Conservation (phyloP, 1,140 invertebrate genomes). For the Leptestheria dahalacensis region DNA sequence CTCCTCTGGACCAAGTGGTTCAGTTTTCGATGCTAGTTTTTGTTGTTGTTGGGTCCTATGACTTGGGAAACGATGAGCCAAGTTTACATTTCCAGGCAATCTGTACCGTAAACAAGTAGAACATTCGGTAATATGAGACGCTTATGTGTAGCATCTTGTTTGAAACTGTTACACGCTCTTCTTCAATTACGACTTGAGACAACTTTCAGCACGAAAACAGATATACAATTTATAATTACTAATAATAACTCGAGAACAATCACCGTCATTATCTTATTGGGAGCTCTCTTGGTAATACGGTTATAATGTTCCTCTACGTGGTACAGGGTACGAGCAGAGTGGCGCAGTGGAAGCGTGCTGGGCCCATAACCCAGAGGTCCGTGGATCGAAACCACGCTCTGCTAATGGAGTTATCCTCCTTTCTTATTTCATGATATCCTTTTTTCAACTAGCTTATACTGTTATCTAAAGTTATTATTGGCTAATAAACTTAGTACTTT, state of each 20-base stretch:
- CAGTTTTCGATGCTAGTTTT: no score
- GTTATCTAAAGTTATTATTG: not conserved
- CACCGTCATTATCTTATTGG: no score
- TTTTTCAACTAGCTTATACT: not conserved
- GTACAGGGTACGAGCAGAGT: conserved; percentile 69
- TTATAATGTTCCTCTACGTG: no score
- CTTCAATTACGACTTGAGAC: no score
- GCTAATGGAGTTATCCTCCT: not conserved
- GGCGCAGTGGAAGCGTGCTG: conserved; percentile 83
- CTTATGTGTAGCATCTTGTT: not conserved
- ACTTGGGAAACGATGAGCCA: not conserved
- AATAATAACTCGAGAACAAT: no score
- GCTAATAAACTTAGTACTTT: no score
- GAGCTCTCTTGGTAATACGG: no score
- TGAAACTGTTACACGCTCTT: not conserved
- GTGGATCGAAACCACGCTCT: conserved; percentile 62
- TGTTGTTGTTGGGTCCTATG: no score
- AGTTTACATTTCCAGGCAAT: not conserved
- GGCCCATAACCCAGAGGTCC: conserved; percentile 87
- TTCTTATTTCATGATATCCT: not conserved
- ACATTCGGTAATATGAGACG: not conserved
- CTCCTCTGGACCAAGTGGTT: no score
- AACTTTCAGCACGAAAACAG: no score
- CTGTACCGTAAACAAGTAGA: not conserved
- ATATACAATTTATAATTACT: no score